Percentiles rank a stretch among this genome's conserved stretches.
Conservation (phyloP, 2,888 invertebrate genomes). For the Dicyrtomina minuta region DNA sequence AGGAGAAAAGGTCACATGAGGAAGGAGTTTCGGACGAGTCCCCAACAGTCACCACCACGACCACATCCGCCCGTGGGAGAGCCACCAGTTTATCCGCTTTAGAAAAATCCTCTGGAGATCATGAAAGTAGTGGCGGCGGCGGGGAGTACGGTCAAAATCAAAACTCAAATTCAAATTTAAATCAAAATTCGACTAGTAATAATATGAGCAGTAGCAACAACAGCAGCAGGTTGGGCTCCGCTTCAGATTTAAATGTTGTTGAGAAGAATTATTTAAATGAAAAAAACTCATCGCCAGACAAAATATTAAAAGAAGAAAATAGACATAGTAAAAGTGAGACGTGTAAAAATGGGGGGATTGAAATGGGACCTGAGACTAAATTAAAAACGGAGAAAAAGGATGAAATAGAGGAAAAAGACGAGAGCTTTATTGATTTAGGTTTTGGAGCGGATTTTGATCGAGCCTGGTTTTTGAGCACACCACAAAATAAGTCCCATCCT, state of each 20-base stretch:
- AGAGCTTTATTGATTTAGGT: no score
- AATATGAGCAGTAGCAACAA: slow-evolving; percentile 2
- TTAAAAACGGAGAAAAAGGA: slow-evolving; percentile 34
- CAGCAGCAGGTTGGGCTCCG: no score
- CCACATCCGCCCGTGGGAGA: no score
- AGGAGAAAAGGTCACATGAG: slow-evolving; percentile 19
- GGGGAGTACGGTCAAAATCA: not conserved
- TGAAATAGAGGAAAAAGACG: no score
- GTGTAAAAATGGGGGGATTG: no score
- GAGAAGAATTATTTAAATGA: no score
- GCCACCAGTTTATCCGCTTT: slow-evolving; percentile 47
- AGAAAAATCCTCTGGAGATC: slow-evolving; percentile 41
- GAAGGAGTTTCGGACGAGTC: slow-evolving; percentile 37
- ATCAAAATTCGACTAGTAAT: not conserved
- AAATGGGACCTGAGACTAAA: no score
- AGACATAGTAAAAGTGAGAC: no score
- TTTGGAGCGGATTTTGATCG: slow-evolving; percentile 50
- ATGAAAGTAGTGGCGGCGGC: not conserved
- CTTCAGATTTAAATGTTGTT: no score
- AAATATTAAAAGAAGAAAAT: no score
- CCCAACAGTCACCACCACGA: no score
- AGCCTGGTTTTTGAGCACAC: slow-evolving; percentile 46
- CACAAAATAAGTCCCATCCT: slow-evolving; percentile 37
- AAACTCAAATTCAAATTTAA: not conserved
- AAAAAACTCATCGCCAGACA: no score